phyloP scores from a whole-genome alignment of 2,797 vertebrate genomes.

The Leptodactylus fallax region DNA sequence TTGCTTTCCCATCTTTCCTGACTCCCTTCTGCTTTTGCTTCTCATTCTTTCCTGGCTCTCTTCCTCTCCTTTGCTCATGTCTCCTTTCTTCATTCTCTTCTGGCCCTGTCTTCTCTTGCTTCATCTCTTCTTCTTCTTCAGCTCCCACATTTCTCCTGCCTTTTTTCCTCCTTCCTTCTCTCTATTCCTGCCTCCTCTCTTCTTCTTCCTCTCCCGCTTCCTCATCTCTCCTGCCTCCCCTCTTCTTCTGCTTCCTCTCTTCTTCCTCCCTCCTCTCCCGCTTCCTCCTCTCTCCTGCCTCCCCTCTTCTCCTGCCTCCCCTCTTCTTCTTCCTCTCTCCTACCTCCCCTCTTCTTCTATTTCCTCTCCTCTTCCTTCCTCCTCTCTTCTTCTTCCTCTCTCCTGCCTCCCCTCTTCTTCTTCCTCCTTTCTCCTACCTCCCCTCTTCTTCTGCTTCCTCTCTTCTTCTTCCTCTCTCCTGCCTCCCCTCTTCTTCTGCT shows the following conservation, averaged over 20 bases:
- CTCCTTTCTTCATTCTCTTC: not conserved
- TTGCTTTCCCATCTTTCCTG: too few relatives aligned
- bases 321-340: too few relatives aligned
- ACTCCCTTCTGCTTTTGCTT: not conserved
- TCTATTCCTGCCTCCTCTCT: not conserved
- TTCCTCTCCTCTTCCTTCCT: not conserved
- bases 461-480: not conserved
- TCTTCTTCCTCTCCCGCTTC: not conserved
- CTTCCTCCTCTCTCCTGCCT: not conserved
- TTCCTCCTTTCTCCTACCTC: not conserved
- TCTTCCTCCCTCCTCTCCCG: too few relatives aligned
- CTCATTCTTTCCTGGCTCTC: too few relatives aligned
- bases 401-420: not conserved
- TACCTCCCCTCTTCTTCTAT: not conserved
- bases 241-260: not conserved
- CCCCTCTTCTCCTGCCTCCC: too few relatives aligned
- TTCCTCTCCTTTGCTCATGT: too few relatives aligned
- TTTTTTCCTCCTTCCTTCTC: not conserved
- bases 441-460: not conserved
- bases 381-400: too few relatives aligned
- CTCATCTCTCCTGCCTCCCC: not conserved
- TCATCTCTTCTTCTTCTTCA: not conserved
- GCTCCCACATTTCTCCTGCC: too few relatives aligned
- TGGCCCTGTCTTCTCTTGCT: too few relatives aligned
- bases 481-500: not conserved